Percentiles rank a stretch among this genome's conserved stretches.
Conservation (phyloP, 2,888 invertebrate genomes). For the Leucophora obtusa region DNA sequence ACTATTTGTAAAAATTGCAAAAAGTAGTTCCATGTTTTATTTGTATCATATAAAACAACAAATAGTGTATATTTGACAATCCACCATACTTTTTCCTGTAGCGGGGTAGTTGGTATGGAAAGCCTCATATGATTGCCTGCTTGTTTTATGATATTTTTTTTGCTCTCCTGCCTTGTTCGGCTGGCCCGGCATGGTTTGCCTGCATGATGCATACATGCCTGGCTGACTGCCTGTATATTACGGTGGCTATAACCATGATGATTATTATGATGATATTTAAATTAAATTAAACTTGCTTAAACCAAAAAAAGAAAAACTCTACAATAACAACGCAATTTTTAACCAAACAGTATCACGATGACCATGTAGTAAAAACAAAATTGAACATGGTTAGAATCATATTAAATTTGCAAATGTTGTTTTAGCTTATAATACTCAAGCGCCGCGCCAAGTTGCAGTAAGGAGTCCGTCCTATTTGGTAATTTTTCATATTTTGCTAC, state of each 20-base stretch:
- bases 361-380: constrained; percentile 53
- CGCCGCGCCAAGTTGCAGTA: not conserved
- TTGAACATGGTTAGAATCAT: constrained; percentile 43
- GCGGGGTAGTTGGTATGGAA: too few species aligned
- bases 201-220: not conserved
- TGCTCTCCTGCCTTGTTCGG: not conserved
- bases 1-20: too few species aligned
- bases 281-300: constrained; percentile 61
- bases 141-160: not conserved
- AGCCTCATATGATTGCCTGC: not conserved
- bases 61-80: too few species aligned
- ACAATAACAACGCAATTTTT: constrained; percentile 8
- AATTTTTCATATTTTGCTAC: not conserved
- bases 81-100: too few species aligned
- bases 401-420: constrained; percentile 2
- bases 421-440: not conserved
- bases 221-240: not conserved
- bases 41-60: too few species aligned
- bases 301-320: constrained; percentile 10
- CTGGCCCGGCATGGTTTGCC: not conserved
- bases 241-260: constrained; percentile 26
- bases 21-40: too few species aligned
- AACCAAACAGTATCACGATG: constrained; percentile 28
- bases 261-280: constrained; percentile 57
- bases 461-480: not conserved